These are phyloP conservation scores for Apamea crenata DNA, from an alignment of 2,888 invertebrate genomes.

Conservation along the genomic window DNA sequence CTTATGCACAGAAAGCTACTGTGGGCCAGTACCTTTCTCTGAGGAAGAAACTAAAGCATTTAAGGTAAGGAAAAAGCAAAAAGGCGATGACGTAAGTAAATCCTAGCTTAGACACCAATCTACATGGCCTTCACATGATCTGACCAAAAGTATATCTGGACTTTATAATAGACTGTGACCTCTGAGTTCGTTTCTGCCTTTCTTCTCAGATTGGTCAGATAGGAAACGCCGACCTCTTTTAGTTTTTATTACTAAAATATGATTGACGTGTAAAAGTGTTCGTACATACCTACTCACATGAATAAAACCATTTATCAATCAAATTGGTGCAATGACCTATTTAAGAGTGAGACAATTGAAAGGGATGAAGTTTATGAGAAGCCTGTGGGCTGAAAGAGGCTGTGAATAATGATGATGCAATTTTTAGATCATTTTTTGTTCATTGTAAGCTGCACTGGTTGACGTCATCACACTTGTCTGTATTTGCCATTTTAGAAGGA, in stretches of 20 bases:
- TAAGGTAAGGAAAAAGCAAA: slow-evolving; percentile 40
- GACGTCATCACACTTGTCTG: neutral
- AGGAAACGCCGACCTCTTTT: no score
- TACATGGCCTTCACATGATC: no score
- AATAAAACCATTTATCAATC: no score
- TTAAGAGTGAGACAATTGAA: neutral
- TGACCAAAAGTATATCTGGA: no score
- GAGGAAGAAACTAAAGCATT: slow-evolving; percentile 60
- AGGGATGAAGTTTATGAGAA: neutral
- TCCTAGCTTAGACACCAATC: no score
- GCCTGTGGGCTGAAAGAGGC: neutral
- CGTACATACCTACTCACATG: no score
- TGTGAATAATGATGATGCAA: neutral
- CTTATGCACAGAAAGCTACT: slow-evolving; percentile 32
- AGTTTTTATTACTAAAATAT: no score
- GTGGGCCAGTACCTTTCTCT: slow-evolving; percentile 58
- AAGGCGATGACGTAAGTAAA: neutral
- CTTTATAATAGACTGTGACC: no score
- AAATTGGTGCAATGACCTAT: neutral
- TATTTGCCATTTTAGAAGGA: no score
- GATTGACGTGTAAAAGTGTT: no score
- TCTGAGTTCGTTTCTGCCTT: no score
- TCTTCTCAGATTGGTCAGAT: no score
- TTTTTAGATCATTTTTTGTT: neutral
- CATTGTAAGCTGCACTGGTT: neutral